These are phyloP conservation scores for Aphodius granarius DNA, from an alignment of 2,888 invertebrate genomes.

Conservation along the genomic window DNA sequence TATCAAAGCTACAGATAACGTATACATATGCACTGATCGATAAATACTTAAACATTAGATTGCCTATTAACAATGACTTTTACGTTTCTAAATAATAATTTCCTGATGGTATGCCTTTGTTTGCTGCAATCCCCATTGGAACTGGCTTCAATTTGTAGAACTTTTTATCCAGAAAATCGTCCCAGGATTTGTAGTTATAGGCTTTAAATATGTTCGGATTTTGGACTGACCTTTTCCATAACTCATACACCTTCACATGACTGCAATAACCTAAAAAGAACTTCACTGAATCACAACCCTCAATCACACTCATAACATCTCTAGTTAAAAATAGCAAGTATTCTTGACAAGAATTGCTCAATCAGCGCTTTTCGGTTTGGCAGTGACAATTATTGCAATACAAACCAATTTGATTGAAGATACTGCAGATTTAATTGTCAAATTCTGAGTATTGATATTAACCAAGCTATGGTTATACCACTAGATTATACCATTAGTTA, in stretches of 20 bases:
- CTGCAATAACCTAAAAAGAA: constrained; percentile 44
- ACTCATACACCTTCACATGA: constrained; percentile 46
- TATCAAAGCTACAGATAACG: background rate
- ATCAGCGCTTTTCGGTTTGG: too few relatives aligned
- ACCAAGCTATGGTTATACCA: too few relatives aligned
- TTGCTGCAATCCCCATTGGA: constrained; percentile 48
- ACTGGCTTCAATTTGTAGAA: constrained; percentile 26
- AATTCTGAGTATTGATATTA: too few relatives aligned
- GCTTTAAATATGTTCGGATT: constrained; percentile 46
- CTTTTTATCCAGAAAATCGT: constrained; percentile 38
- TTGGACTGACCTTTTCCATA: constrained; percentile 46
- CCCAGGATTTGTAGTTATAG: constrained; percentile 42
- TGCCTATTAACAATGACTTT: background rate
- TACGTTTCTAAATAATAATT: constrained; percentile 40
- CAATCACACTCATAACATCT: background rate
- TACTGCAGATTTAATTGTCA: too few relatives aligned
- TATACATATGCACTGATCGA: background rate
- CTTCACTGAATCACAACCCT: background rate
- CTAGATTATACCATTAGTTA: too few relatives aligned
- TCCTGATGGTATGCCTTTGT: constrained; percentile 41
- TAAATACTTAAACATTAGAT: background rate
- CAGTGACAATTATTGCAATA: too few relatives aligned
- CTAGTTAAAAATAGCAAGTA: too few relatives aligned
- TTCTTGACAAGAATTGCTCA: too few relatives aligned
- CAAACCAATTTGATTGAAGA: too few relatives aligned